These are phyloP conservation scores for Uropsilus gracilis DNA, from an alignment of 2,113 vertebrate species.

Conservation along the genomic window DNA sequence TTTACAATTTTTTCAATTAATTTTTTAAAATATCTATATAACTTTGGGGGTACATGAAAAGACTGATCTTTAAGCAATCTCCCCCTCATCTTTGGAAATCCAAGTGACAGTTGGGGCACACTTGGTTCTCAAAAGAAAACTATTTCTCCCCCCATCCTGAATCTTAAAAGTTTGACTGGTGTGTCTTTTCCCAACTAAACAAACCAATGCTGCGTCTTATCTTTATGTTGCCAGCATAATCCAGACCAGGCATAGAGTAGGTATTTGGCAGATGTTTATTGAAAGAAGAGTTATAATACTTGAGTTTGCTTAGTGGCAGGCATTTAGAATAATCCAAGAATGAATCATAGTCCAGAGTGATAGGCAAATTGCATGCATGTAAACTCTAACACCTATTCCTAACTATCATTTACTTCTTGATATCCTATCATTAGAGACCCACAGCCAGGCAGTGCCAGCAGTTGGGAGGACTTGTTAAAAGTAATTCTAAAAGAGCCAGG, in stretches of 20 bases:
- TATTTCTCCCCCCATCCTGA: neutral
- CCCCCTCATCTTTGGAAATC: neutral
- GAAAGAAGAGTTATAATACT: neutral
- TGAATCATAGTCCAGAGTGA: neutral
- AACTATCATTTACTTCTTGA: neutral
- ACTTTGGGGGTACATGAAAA: neutral
- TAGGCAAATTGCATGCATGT: neutral
- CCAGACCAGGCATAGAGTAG: neutral
- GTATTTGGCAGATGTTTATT: neutral
- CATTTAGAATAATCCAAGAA: neutral
- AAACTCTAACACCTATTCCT: neutral
- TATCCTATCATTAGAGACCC: neutral
- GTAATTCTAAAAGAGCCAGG: neutral
- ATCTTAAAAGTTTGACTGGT: neutral
- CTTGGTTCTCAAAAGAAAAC: neutral
- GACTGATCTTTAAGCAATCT: neutral
- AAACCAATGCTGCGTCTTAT: neutral
- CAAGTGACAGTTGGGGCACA: neutral
- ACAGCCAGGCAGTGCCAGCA: accelerated
- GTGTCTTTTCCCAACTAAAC: neutral
- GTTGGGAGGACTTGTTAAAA: neutral
- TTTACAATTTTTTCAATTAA: no score
- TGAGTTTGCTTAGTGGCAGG: neutral
- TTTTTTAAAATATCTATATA: neutral
- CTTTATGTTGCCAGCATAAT: neutral